Evolutionary conservation across 2,888 invertebrate genomes (phyloP), one percentile per base, ranked within the genome.

Genomic region (Synergus umbraculus): DNA sequence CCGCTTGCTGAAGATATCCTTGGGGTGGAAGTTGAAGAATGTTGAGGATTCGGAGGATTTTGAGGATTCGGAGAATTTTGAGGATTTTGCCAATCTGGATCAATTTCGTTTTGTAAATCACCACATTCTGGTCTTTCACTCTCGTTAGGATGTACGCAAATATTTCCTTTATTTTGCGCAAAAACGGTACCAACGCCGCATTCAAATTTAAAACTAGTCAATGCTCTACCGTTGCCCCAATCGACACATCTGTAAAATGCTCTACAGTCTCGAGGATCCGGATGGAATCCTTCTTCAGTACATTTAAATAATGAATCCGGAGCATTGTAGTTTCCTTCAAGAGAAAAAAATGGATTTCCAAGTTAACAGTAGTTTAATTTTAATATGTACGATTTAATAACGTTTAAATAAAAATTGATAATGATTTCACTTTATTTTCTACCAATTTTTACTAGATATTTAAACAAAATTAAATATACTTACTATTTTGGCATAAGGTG

Each of bases 131-230:
- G 91, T 83, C 97, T 94, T 79, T 94, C 95, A 67, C 96, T 96
- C 83, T 94, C 94, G 86, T 93, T 93, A 2, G 96, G 95, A 90
- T 96, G 95, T 87, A 96, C 95, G 89, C 97, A 97, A 80, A 95
- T 93, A 88, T 97, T 96, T 18, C 91, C 91, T n/a, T 85, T 88
- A 4, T 77, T 76, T 29, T 85, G 85, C 4, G 92, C 92, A 89
- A 95, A 97, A 43, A 97, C 95, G 1, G 96, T 96, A 15, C 96
- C 96, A 58, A 94, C 94, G 22, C 95, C 95, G 89, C 97, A 97
- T 90, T 95, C 94, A 90, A 96, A 96, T 93, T 93, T 93, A 81
- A 94, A 95, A 15, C 95, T 93, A 9, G 94, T 94, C 82, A 94
- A 93, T 84, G 89, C 88, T 49, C 92, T 93, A 65, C 93, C 93